Percentiles rank a stretch among this genome's conserved stretches.
These are phyloP conservation scores for Trissoscelio sp. DNA, from an alignment of 2,888 invertebrate species.

Conservation along the genomic window DNA sequence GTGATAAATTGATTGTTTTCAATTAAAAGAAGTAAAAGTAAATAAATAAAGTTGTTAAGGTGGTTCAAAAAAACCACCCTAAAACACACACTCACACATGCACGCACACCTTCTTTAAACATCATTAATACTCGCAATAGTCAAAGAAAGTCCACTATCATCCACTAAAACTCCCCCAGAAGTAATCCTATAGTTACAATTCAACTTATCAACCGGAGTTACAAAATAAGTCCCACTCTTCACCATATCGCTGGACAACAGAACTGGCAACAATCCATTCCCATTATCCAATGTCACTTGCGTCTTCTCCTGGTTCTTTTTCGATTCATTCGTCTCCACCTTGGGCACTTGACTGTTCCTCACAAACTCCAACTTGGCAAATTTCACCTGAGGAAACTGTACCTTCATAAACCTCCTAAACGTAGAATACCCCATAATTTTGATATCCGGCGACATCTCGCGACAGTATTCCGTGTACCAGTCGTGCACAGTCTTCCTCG, in stretches of 20 bases:
- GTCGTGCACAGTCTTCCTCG: constrained; percentile 89
- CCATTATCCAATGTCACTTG: constrained; percentile 62
- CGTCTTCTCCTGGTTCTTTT: constrained; percentile 51
- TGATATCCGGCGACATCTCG: constrained; percentile 88
- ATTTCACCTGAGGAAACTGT: constrained; percentile 91
- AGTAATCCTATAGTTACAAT: constrained; percentile 76
- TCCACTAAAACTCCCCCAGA: constrained; percentile 75
- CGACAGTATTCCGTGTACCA: constrained; percentile 90
- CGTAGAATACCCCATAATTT: constrained; percentile 92
- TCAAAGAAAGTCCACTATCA: constrained; percentile 69
- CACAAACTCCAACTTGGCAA: constrained; percentile 85
- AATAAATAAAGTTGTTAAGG: too few species aligned
- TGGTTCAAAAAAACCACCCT: too few species aligned
- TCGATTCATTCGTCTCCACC: constrained; percentile 45
- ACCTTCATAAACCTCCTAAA: constrained; percentile 90
- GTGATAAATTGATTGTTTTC: too few species aligned
- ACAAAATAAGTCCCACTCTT: constrained; percentile 76
- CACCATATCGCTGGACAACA: constrained; percentile 73
- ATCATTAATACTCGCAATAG: constrained; percentile 69
- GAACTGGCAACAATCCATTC: constrained; percentile 75
- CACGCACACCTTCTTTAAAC: too few species aligned
- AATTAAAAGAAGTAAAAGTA: too few species aligned
- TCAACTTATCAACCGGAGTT: constrained; percentile 76
- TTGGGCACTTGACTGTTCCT: constrained; percentile 66
- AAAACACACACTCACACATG: too few species aligned